A percentile compares a stretch with the other conserved stretches of the same genome.
Conservation (phyloP, 2,888 invertebrate species). For the Sturmia bella region DNA sequence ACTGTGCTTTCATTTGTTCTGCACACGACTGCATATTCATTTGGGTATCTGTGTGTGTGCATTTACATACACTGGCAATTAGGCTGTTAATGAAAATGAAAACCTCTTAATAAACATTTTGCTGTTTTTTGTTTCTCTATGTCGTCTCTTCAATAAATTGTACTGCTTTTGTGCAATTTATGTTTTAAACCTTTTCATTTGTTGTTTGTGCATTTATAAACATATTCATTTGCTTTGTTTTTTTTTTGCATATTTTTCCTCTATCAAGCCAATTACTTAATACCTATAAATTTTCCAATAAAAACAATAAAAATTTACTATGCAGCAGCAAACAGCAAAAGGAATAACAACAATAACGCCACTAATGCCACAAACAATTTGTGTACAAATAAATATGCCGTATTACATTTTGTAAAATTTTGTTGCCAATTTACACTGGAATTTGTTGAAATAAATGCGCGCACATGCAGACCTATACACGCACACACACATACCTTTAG, state of each 20-base stretch:
- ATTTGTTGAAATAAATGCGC: constrained; percentile 48
- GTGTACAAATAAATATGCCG: constrained; percentile 53
- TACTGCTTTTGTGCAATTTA: constrained; percentile 26
- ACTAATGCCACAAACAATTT: constrained; percentile 57
- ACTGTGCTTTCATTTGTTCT: too few species aligned
- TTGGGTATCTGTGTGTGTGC: background rate
- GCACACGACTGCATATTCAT: too few species aligned
- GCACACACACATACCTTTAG: background rate
- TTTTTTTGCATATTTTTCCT: constrained; percentile 16
- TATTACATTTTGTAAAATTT: constrained; percentile 49
- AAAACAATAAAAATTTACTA: constrained; percentile 52
- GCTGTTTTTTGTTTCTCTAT: background rate
- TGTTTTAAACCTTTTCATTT: constrained; percentile 3
- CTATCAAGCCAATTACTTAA: constrained; percentile 66
- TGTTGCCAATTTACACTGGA: constrained; percentile 50
- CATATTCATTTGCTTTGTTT: background rate
- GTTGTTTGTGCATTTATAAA: background rate
- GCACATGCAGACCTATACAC: constrained; percentile 5
- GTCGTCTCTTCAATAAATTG: constrained; percentile 15
- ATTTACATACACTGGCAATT: background rate
- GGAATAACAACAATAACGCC: constrained; percentile 17
- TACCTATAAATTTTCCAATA: constrained; percentile 60
- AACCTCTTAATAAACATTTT: constrained; percentile 19
- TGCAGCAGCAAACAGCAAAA: constrained; percentile 28
- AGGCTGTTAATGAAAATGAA: constrained; percentile 34